Evolutionary conservation across 2,113 vertebrate genomes (phyloP), one percentile per base, ranked within the genome.

Genomic region (Okapia johnstoni): DNA sequence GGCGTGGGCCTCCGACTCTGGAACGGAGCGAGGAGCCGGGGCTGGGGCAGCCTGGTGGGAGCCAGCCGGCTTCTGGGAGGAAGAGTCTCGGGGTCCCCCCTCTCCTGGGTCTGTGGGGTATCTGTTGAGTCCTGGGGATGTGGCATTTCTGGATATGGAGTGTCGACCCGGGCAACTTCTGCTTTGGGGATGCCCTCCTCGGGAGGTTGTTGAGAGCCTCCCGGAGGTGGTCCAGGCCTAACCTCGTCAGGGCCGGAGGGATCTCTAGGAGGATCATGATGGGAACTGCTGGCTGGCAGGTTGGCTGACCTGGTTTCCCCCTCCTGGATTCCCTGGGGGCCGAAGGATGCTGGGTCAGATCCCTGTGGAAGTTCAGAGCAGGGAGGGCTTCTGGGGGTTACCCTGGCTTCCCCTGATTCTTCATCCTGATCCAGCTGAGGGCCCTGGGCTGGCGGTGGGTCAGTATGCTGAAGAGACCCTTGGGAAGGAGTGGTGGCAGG

Each of bases 31-130:
- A 98, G 97, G 3, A 84, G 73, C 36, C 58, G 97, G 2, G 98
- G 98, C 79, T 94, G 98, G 5, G 98, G 98, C 57, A 98, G 84
- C 89, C 97, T 97, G n/a, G 97, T 97, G 28, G 98, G 97, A 16
- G 97, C 97, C 84, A 96, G 93, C 28, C 28, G 13, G 63, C 77
- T 81, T 15, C 33, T 86, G 48, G 97, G 63, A 11, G 76, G 93
- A 57, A 55, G 25, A 12, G 86, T 6, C 25, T 0, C 4, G 0
- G 46, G 55, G n/a, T 79, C 70, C 1, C 70, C 86, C 19, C 13
- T 25, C 33, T 50, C 83, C 43, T 80, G 93, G 40, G 9, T 23
- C 92, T 95, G 89, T 2, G 48, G 26, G 25, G 25, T 7, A 9
- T 16, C 33, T 84, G 50, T 7, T 26, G 91, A 46, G 73, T 89